Conservation (phyloP, 1,140 invertebrate genomes). For the Vanessa atalanta region DNA sequence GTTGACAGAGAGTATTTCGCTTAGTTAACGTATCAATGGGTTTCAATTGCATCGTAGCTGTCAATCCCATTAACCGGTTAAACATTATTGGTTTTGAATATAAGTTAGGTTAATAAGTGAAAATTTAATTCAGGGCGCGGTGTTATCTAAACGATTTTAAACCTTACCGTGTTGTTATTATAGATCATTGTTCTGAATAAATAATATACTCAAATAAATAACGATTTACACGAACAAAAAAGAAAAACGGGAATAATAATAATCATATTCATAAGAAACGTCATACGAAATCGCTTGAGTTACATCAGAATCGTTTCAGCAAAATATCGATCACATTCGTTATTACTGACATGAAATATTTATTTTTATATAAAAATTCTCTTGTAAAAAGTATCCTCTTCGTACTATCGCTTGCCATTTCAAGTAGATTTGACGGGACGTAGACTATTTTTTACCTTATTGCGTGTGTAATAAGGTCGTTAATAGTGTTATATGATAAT, state of each 20-base stretch:
- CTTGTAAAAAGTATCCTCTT: neutral
- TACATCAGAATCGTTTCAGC: neutral
- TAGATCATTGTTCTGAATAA: no score
- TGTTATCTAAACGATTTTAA: neutral
- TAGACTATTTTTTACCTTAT: neutral
- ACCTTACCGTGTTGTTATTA: neutral
- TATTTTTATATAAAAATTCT: constrained; percentile 12
- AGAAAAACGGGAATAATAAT: no score
- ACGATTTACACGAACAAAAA: neutral
- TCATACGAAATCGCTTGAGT: neutral
- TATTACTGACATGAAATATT: neutral
- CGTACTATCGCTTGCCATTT: neutral
- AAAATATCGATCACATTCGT: neutral
- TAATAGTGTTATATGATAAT: neutral
- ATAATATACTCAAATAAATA: neutral
- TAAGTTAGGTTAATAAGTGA: constrained; percentile 8
- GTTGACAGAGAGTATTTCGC: neutral
- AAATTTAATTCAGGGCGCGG: neutral
- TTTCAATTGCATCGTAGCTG: neutral
- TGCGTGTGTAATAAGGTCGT: neutral
- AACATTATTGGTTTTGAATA: neutral
- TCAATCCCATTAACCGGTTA: constrained; percentile 1
- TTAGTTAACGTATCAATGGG: neutral
- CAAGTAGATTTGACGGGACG: neutral
- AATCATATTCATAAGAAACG: no score